phyloP scores from a whole-genome alignment of 2,113 vertebrate species.

The Macaca mulatta region DNA sequence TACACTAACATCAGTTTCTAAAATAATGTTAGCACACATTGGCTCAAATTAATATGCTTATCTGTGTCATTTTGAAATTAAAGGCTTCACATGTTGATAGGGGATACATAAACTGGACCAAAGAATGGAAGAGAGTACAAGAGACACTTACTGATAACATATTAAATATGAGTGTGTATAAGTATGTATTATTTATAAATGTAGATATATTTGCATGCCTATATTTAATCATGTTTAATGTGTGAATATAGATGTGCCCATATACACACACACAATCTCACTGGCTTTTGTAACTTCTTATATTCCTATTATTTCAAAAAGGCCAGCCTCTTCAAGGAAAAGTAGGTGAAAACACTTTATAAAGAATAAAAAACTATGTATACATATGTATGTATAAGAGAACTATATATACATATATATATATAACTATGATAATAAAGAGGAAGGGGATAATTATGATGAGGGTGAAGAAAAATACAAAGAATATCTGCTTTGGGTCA shows the following conservation, averaged over 20 bases:
- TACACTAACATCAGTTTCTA: neutral
- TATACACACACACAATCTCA: neutral
- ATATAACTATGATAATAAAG: neutral
- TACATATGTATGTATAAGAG: too few relatives aligned
- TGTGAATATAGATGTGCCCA: neutral
- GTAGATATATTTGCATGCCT: neutral
- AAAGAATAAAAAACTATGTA: neutral
- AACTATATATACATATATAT: neutral
- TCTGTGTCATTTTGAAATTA: neutral
- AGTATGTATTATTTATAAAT: neutral
- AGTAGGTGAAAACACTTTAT: neutral
- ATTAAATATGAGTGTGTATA: neutral
- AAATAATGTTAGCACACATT: neutral
- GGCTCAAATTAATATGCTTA: neutral
- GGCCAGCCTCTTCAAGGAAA: neutral
- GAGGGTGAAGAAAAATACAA: neutral
- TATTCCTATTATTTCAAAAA: neutral
- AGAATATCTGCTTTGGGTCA: neutral
- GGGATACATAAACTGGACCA: neutral
- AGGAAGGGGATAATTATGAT: neutral
- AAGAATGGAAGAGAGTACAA: neutral
- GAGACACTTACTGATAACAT: neutral
- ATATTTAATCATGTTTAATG: neutral
- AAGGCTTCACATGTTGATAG: neutral
- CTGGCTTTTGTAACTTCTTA: neutral